phyloP scores from a whole-genome alignment of 1,140 invertebrate species.

The Musca domestica region DNA sequence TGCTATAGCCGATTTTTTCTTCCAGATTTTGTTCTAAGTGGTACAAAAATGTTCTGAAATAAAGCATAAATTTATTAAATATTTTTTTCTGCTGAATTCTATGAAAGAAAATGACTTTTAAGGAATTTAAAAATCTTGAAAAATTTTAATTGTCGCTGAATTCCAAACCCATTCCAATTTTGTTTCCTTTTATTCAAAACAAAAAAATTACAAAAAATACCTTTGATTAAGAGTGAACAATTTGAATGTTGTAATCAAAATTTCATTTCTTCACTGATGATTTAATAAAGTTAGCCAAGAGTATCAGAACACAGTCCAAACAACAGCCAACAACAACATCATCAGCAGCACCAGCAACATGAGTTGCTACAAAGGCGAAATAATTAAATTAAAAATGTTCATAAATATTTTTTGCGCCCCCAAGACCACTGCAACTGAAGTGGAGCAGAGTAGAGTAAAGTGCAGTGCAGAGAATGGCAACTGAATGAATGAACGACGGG shows the following conservation, averaged over 20 bases:
- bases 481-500: neutral
- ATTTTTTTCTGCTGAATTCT: no score
- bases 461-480: neutral
- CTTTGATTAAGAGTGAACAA: neutral
- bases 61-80: no score
- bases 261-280: neutral
- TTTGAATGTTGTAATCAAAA: neutral
- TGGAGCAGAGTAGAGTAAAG: no score
- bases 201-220: slow-evolving; percentile 4
- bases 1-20: no score
- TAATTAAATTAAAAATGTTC: slow-evolving; percentile 22
- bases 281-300: neutral
- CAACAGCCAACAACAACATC: slow-evolving; percentile 3
- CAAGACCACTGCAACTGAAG: neutral
- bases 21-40: no score
- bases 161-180: no score
- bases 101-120: no score
- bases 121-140: no score
- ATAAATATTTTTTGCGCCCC: slow-evolving; percentile 7
- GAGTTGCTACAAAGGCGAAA: neutral
- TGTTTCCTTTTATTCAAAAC: no score
- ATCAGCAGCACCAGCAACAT: no score
- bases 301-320: neutral
- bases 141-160: no score
- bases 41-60: no score